Evolutionary conservation across 2,888 invertebrate genomes (phyloP), one percentile per base, ranked within the genome.

Genomic region (Torymus auratus): DNA sequence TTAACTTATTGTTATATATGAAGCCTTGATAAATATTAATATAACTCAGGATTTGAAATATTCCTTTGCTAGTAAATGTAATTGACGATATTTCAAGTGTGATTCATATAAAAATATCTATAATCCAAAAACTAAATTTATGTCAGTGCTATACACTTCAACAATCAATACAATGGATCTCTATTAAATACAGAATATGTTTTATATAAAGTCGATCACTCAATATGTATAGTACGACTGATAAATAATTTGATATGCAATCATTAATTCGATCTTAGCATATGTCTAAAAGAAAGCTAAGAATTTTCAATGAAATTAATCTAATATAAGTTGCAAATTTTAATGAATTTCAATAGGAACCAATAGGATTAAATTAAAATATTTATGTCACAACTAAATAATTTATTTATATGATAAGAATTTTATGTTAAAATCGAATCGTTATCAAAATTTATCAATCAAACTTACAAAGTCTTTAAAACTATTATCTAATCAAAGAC

Each of bases 261-360:
- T n/a, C 23, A 41, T 41, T 70, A 71, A 71, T 60, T 71, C 28
- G 41, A 10, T 17, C 52, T 71, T 61, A 52, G n/a, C 15, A 61
- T 41, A 41, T 7, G 7, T 41, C 41, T 41, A 7, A 41, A 41
- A 5, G 7, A 41, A 41, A 7, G 41, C 7, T 41, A 41, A 41
- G 41, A 1, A 41, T 41, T 41, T 7, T 41, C 7, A 41, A 41
- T 41, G 41, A 41, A 5, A 41, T 41, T 41, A 41, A 41, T 41
- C 28, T 41, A 41, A 7, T 41, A 7, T 41, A 7, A 41, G 41
- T 10, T 41, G 41, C 41, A 41, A 41, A 41, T 41, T 41, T 5
- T 41, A 41, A 41, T 41, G 41, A 10, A 41, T 41, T 41, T 41
- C 7, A 41, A 7, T 41, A 41, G 41, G 41, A 41, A 41, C 41